A percentile compares a stretch with the other conserved stretches of the same genome.
Conservation (phyloP, 2,797 vertebrate species). For the Arctocebus calabarensis region DNA sequence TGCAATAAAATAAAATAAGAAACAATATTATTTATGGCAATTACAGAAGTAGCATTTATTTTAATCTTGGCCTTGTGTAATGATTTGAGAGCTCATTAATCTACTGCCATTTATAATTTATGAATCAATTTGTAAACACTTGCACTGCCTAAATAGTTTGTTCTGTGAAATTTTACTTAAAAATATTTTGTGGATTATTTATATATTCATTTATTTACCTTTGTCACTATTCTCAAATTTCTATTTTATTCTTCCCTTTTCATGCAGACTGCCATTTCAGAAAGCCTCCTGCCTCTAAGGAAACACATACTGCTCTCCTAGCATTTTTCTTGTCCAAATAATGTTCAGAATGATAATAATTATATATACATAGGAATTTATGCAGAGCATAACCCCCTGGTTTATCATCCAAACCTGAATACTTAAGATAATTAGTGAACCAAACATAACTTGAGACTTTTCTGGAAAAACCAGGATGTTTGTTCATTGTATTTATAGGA, state of each 20-base stretch:
- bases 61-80: conserved; percentile 80
- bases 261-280: background rate
- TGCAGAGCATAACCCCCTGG: background rate
- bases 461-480: background rate
- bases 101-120: conserved; percentile 83
- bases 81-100: conserved; percentile 84
- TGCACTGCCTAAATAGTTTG: conserved; percentile 58
- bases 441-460: background rate
- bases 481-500: background rate
- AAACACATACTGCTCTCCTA: rapidly evolving
- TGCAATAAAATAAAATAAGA: conserved; percentile 57
- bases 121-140: conserved; percentile 84
- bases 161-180: conserved; percentile 66
- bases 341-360: background rate
- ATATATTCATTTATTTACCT: background rate
- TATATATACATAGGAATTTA: background rate
- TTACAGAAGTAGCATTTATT: conserved; percentile 68
- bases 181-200: background rate
- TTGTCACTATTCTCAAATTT: background rate
- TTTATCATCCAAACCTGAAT: background rate
- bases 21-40: conserved; percentile 42
- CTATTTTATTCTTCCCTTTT: conserved; percentile 46
- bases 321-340: background rate
- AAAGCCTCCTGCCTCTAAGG: background rate
- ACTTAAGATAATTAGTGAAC: background rate